These are phyloP conservation scores for Cosmia trapezina DNA, from an alignment of 2,888 invertebrate species.

Conservation along the genomic window DNA sequence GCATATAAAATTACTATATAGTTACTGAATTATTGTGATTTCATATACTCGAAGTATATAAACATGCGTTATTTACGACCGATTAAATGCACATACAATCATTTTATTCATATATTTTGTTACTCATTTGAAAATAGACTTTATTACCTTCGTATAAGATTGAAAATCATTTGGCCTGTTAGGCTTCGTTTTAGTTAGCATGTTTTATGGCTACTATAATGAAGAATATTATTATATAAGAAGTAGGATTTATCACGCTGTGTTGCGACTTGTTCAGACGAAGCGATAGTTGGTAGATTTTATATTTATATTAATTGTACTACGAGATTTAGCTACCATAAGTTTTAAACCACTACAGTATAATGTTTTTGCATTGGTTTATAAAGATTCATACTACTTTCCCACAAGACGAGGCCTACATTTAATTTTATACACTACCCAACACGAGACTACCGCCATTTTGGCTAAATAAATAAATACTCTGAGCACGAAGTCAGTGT, in stretches of 20 bases:
- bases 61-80: conserved; percentile 60
- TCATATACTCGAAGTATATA: conserved; percentile 23
- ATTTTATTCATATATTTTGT: conserved; percentile 56
- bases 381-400: conserved; percentile 4
- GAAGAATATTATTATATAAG: conserved; percentile 51
- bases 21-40: conserved; percentile 21
- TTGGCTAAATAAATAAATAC: neutral
- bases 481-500: conserved; percentile 9
- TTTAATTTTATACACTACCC: conserved; percentile 12
- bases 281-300: neutral
- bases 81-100: conserved; percentile 40
- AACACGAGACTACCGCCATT: neutral
- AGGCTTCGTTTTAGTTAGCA: conserved; percentile 45
- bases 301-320: conserved; percentile 29
- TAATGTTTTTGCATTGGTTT: conserved; percentile 37
- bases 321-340: conserved; percentile 46
- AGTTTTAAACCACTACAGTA: conserved; percentile 10
- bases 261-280: conserved; percentile 43
- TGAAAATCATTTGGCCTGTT: conserved; percentile 48
- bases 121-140: conserved; percentile 75
- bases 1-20: conserved; percentile 16
- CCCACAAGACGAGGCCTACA: conserved; percentile 14
- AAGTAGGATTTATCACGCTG: conserved; percentile 51
- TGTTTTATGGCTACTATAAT: conserved; percentile 56
- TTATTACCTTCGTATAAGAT: conserved; percentile 47